Conservation (phyloP, 2,888 invertebrate species). For the Napeogenes inachia region DNA sequence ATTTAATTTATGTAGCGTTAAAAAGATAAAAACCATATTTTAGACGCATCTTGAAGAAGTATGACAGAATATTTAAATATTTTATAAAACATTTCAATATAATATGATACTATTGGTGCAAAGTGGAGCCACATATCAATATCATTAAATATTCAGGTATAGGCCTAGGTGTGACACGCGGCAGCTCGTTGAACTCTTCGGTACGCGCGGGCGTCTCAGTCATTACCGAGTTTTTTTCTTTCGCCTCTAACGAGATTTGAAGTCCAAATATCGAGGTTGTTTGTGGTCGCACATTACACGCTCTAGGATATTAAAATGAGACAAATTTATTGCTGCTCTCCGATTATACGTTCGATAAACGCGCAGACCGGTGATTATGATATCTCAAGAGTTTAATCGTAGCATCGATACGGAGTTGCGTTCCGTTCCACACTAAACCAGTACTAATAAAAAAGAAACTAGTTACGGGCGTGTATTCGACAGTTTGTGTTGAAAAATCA, state of each 20-base stretch:
- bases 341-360: constrained; percentile 75
- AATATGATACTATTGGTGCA: constrained; percentile 46
- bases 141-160: constrained; percentile 7
- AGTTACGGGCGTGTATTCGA: constrained; percentile 65
- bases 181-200: constrained; percentile 67
- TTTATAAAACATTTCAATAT: constrained; percentile 19
- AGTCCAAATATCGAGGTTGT: constrained; percentile 53
- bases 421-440: constrained; percentile 73
- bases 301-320: constrained; percentile 74
- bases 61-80: constrained; percentile 18
- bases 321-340: constrained; percentile 74
- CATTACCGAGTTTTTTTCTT: constrained; percentile 37
- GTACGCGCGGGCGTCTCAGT: constrained; percentile 41
- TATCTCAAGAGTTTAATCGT: constrained; percentile 72
- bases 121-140: constrained; percentile 3
- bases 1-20: constrained; percentile 6
- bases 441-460: constrained; percentile 76
- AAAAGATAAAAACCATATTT: constrained; percentile 1
- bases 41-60: not conserved
- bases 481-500: constrained; percentile 74
- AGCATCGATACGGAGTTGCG: constrained; percentile 71
- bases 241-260: constrained; percentile 49
- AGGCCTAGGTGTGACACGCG: constrained; percentile 14
- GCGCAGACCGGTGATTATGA: constrained; percentile 76
- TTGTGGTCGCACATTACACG: constrained; percentile 63